phyloP scores from a whole-genome alignment of 2,797 vertebrate genomes.

The Diplodus puntazzo region DNA sequence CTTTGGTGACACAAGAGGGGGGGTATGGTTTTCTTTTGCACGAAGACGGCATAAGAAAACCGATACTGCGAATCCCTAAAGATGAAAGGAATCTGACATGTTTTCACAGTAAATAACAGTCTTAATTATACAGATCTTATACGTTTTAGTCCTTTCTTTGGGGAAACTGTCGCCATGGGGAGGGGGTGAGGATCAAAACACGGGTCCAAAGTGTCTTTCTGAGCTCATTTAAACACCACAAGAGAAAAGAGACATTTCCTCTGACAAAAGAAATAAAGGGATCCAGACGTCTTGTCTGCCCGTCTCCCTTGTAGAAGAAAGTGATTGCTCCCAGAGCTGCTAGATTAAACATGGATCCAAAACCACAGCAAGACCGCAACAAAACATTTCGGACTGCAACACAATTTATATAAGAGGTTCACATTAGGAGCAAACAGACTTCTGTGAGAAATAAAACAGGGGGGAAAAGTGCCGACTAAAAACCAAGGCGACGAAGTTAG shows the following conservation, averaged over 20 bases:
- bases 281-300: conserved; percentile 77
- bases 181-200: conserved; percentile 33
- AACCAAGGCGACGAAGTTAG: conserved; percentile 25
- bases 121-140: conserved; percentile 12
- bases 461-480: conserved; percentile 55
- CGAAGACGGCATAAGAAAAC: neutral
- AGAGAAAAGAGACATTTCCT: conserved; percentile 81
- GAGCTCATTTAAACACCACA: conserved; percentile 62
- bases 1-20: conserved; percentile 32
- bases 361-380: conserved; percentile 82
- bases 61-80: neutral
- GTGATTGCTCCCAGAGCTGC: conserved; percentile 85
- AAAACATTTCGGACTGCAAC: conserved; percentile 80
- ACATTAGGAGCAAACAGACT: conserved; percentile 71
- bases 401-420: conserved; percentile 79
- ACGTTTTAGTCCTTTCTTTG: conserved; percentile 12
- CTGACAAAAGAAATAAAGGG: conserved; percentile 79
- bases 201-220: conserved; percentile 50
- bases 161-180: conserved; percentile 10
- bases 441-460: conserved; percentile 65
- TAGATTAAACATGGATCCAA: conserved; percentile 84
- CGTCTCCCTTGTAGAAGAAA: conserved; percentile 74
- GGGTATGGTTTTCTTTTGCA: conserved; percentile 1
- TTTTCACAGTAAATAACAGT: neutral
- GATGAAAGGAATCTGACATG: conserved; percentile 10